Base-by-base conservation (phyloP, 2,797 vertebrate species). In the Pogoniulus pusillus region DNA sequence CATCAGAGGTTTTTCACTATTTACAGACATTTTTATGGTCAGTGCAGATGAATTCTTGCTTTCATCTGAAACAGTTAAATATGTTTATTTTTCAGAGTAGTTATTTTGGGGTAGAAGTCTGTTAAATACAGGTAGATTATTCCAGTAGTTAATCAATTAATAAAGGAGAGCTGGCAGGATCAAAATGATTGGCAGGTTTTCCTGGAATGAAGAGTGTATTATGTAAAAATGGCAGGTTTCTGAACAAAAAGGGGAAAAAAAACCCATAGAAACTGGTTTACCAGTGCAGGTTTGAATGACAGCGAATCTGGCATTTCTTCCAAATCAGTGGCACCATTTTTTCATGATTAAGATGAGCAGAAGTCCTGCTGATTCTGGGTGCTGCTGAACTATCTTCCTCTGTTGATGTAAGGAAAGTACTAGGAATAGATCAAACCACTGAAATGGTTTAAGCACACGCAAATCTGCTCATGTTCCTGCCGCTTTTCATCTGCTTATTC, bases 81-180 rank as follows among this genome's bases (percentile, higher is more conserved):
- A 4, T 69, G 60, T 93, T 89, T 96, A 75, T 94, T 85, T 96
- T 95, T 93, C 79, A 82, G 53, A 91, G 60, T 91, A 95, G 84
- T 96, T 96, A 89, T 94, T 95, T 93, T 95, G 83, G 80, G 64
- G 75, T 91, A 90, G 86, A 94, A 88, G 72, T 83, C 95, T 97
- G 94, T 96, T 96, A 94, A 96, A 91, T 89, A 95, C 86, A 95
- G 83, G 90, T 93, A 93, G 93, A 66, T 95, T 97, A 95, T 97
- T 96, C 88, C 95, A 95, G 91, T 89, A 92, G 66, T 96, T 97
- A 97, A 96, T 96, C 95, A 96, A 97, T 97, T 97, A 97, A 97
- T 97, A 97, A 97, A 96, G 92, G 87, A 94, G 92, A 97, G 79
- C 91, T 97, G 96, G 96, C 96, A 96, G 89, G 66, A 96, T 95